Conservation (phyloP, 2,113 vertebrate species). For the Trichechus manatus region DNA sequence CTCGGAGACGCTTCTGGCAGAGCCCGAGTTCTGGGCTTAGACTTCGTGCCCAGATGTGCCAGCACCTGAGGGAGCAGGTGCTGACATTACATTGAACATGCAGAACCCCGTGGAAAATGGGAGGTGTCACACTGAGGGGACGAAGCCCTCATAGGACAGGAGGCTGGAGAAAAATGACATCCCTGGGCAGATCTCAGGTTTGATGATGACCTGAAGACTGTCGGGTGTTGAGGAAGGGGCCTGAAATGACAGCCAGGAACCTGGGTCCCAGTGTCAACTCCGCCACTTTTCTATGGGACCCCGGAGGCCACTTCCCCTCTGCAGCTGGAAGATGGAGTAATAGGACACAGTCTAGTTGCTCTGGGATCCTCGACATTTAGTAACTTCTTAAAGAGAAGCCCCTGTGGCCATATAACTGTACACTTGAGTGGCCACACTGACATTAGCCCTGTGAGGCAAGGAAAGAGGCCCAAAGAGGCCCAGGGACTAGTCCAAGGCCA, state of each 20-base stretch:
- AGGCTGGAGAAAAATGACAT: not conserved
- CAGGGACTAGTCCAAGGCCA: not conserved
- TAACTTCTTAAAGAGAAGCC: not conserved
- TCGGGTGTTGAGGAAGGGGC: not conserved
- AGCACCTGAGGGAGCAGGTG: not conserved
- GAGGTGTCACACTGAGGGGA: not conserved
- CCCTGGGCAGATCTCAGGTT: not conserved
- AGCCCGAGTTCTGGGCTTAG: fast-evolving
- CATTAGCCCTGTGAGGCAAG: not conserved
- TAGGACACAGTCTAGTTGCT: not conserved
- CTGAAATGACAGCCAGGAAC: not conserved
- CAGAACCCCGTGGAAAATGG: not conserved
- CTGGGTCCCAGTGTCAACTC: not conserved
- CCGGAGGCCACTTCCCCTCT: not conserved
- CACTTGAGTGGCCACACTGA: not conserved
- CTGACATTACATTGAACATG: not conserved
- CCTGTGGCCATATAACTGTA: not conserved
- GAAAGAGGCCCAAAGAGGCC: not conserved
- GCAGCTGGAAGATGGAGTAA: not conserved
- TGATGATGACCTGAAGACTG: not conserved
- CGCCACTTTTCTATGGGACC: not conserved
- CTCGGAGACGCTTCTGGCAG: not conserved
- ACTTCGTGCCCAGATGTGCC: not conserved
- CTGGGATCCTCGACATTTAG: not conserved
- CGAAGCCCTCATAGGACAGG: not conserved